phyloP scores from a whole-genome alignment of 2,888 invertebrate species.

The Myopa tessellatipennis region DNA sequence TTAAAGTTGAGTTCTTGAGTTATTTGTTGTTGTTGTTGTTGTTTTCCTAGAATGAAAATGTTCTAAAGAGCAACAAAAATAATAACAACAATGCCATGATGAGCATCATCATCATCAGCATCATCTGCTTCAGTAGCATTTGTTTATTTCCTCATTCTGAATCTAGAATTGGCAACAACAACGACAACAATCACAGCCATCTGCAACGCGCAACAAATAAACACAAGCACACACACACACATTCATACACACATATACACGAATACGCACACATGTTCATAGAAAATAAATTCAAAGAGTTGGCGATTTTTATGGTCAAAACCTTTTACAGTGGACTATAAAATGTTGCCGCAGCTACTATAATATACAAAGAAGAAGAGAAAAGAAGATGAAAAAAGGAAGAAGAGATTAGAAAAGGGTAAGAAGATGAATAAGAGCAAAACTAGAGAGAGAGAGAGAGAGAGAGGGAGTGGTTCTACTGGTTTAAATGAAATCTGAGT shows the following conservation, averaged over 20 bases:
- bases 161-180: slow-evolving; percentile 2
- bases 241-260: neutral
- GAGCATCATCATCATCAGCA: neutral
- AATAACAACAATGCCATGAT: neutral
- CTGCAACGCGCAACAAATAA: neutral
- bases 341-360: neutral
- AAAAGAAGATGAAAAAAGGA: neutral
- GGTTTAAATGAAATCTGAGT: too few species aligned
- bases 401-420: neutral
- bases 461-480: neutral
- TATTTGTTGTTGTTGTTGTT: neutral
- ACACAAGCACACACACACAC: neutral
- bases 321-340: slow-evolving; percentile 2
- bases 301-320: slow-evolving; percentile 7
- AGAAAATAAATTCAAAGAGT: neutral
- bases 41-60: neutral
- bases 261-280: neutral
- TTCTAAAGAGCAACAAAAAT: too few species aligned
- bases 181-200: neutral
- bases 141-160: slow-evolving; percentile 1
- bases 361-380: neutral
- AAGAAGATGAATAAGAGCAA: neutral
- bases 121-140: slow-evolving; percentile 6
- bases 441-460: neutral
- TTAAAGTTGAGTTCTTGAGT: neutral